Evolutionary conservation across 1,140 invertebrate genomes (phyloP), one percentile per base, ranked within the genome.

Genomic region (Drosophila lini): DNA sequence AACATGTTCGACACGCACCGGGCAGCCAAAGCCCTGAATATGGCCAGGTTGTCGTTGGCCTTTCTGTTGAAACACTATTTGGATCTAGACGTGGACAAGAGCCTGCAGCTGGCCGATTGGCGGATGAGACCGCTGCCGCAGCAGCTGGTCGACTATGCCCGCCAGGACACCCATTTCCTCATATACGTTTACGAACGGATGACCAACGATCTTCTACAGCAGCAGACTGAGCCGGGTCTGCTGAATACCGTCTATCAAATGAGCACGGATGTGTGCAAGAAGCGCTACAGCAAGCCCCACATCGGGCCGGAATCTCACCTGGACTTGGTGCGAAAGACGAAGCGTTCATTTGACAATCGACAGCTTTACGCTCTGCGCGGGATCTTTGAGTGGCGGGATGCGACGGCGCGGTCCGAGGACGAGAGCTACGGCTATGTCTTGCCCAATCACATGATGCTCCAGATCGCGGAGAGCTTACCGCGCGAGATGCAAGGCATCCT

Each of bases 1-100:
- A 99, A 99, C 83, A 96, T 99, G 95, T 99, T 99, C 92, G 99
- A 99, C 91, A 99, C 98, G 0, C 95, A 97, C 91, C 95, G 97
- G 84, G 98, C 98, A 0, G 95, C 97, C 0, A 95, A 96, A 74
- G 93, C 95, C 0, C 93, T 99, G 0, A 94, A 95, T n/a, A 94
- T 97, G 70, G 93, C 95, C 0, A 94, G 95, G 34, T 93, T 96
- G 4, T 97, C 97, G 19, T 93, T 99, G 28, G 95, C 96, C 1
- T 95, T 96, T 93, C 93, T 99, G 3, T 92, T 99, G 9, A 94
- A 95, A 73, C 93, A 94, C 42, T 98, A 97, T 91, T 98, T 97
- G 91, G 93, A 95, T 22, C 93, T 98, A 13, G 93, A 95, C 74
- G 94, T 96, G 2, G 96, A 99, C 83, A 99, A 99, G 93, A 95